Evolutionary conservation across 2,797 vertebrate species (phyloP), one percentile per base, ranked within the genome.

Genomic region (Acanthurus tractus): DNA sequence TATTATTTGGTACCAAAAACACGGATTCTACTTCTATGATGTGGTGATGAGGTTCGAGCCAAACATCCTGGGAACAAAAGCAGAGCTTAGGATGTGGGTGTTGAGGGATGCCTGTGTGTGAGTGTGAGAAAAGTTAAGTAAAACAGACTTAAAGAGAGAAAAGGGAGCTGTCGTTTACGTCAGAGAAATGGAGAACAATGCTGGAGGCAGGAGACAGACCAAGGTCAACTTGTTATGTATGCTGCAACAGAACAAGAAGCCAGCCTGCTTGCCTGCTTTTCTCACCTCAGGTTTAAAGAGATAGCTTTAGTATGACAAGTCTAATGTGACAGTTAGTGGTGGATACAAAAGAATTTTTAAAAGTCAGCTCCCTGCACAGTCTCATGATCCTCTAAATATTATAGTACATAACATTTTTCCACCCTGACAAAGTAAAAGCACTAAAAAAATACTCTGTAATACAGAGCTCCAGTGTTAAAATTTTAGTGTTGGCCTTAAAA

Each of bases 121-220:
- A 17, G 73, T 61, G 79, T 56, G 85, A 78, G 84, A 79, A 84
- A 86, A 75, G 69, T 89, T 89, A 55, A 48, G 61, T 82, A 82
- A 89, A 92, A 76, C 69, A 68, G 56, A 63, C 75, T 86, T 89
- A 80, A 90, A 89, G 83, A 83, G 87, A 86, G 72, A 91, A 84
- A 89, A 83, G 89, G 87, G 88, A 87, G 79, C 57, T 55, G 44
- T 78, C 64, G 66, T 83, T 87, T 93, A 80, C 92, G 92, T 93
- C 91, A 93, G 87, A 87, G 84, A 80, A 63, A 40, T 25, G 17
- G 70, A 88, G 85, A 93, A 93, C 92, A 93, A 93, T 93, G 87
- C 82, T 77, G 56, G 75, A 88, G 79, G 82, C 87, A 86, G 86
- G 88, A 89, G 84, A 79, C 79, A 18, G 50, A 76, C 74, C 90